Conservation (phyloP, 2,797 vertebrate genomes). For the Danionella dracula region DNA sequence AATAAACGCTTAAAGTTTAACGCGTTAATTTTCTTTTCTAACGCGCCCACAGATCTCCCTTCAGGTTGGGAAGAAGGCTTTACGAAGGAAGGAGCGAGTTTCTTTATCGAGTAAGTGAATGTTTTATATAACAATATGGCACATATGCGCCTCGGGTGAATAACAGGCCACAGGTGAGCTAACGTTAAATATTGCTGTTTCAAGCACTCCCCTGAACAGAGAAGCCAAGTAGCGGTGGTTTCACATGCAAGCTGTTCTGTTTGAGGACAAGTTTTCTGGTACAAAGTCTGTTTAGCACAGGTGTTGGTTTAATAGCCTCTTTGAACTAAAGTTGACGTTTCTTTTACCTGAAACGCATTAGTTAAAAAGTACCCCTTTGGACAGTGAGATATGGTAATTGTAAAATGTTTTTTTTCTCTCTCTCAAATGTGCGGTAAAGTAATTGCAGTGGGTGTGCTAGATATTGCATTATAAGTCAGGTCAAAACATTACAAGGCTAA, state of each 20-base stretch:
- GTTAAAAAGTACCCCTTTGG: too few species aligned
- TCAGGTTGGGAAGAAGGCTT: conserved; percentile 92
- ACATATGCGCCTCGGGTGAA: neutral
- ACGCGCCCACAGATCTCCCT: conserved; percentile 75
- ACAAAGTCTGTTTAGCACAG: conserved; percentile 2
- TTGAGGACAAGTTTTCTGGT: neutral
- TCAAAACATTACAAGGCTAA: too few species aligned
- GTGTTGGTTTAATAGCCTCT: neutral
- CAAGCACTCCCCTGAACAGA: too few species aligned
- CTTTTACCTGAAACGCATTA: too few species aligned
- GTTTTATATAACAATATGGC: too few species aligned
- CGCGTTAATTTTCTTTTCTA: neutral
- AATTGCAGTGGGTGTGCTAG: too few species aligned
- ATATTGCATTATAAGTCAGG: too few species aligned
- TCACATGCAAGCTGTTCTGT: neutral
- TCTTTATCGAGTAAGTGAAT: conserved; percentile 90
- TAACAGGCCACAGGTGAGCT: neutral
- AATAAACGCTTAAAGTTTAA: too few species aligned
- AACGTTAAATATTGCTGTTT: neutral
- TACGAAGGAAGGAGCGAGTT: conserved; percentile 84
- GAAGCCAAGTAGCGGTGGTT: too few species aligned
- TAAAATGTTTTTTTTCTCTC: too few species aligned
- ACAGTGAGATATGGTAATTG: too few species aligned
- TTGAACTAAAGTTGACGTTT: neutral
- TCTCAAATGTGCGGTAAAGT: too few species aligned